Conservation (phyloP, 2,888 invertebrate genomes). For the Cephus rjabovi region DNA sequence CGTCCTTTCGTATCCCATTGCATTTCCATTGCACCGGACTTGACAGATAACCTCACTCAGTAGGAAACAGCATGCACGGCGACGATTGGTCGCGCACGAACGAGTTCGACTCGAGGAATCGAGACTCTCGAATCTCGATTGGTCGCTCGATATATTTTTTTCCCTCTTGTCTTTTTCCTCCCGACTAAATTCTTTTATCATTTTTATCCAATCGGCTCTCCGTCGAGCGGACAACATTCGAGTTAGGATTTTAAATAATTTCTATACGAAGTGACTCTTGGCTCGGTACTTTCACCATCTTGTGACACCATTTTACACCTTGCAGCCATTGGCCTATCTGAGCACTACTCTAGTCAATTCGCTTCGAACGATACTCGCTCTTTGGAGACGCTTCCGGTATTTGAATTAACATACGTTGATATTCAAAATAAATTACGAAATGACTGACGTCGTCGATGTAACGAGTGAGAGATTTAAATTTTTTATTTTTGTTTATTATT, state of each 20-base stretch:
- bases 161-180: not conserved
- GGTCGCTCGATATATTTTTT: not conserved
- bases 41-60: not conserved
- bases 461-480: not conserved
- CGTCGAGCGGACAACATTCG: conserved; percentile 12
- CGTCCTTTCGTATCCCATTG: not conserved
- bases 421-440: not conserved
- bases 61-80: not conserved
- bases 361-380: not conserved
- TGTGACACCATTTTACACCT: conserved; percentile 29
- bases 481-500: not conserved
- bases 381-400: not conserved
- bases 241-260: conserved; percentile 41
- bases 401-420: not conserved
- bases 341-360: not conserved
- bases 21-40: not conserved
- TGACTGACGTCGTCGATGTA: not conserved
- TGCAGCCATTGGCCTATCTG: conserved; percentile 12
- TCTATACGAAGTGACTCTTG: conserved; percentile 11
- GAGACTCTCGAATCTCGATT: not conserved
- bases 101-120: not conserved
- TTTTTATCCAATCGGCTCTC: conserved; percentile 7
- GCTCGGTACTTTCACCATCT: conserved; percentile 40
- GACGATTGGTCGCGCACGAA: conserved; percentile 4
- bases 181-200: conserved; percentile 22